Evolutionary conservation across 2,888 invertebrate genomes (phyloP).

Genomic region (Neocrepidodera transversa): DNA sequence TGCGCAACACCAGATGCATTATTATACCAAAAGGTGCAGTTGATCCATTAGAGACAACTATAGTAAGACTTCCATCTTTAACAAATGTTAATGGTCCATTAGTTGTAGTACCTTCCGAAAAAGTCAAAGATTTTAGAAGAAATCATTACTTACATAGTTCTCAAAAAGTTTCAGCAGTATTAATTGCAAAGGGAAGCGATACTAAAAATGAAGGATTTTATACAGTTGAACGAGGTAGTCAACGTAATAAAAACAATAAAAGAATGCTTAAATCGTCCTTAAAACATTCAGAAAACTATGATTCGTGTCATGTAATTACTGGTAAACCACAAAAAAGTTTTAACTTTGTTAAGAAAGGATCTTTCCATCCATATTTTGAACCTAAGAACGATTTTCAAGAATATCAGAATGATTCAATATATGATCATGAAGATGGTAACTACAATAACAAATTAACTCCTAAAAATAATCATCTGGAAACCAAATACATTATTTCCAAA

Average conservation of each 20-base stretch:
- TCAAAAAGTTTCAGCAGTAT: background rate
- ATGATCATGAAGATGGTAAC: background rate
- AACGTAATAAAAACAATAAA: background rate
- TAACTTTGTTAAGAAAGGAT: no score
- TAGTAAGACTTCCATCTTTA: conserved; percentile 4
- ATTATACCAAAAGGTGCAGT: conserved; percentile 8
- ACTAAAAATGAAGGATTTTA: no score
- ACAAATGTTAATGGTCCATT: background rate
- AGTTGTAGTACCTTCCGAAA: background rate
- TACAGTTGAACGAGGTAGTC: no score
- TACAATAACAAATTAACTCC: background rate
- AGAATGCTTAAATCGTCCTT: background rate
- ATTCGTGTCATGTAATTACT: background rate
- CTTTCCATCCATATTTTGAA: no score
- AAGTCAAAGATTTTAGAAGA: background rate
- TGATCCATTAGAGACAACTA: conserved; percentile 1
- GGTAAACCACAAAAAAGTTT: background rate
- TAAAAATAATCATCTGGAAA: no score
- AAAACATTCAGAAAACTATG: background rate
- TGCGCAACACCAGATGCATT: conserved; percentile 1
- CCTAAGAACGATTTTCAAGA: no score
- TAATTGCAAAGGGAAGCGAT: background rate
- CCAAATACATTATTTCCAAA: no score
- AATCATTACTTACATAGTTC: background rate
- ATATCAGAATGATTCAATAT: no score